Evolutionary conservation across 92 coral and sea anemone species (phyloP), one percentile per base, ranked within the genome.

Genomic region (Chrysogorgia sp.): DNA sequence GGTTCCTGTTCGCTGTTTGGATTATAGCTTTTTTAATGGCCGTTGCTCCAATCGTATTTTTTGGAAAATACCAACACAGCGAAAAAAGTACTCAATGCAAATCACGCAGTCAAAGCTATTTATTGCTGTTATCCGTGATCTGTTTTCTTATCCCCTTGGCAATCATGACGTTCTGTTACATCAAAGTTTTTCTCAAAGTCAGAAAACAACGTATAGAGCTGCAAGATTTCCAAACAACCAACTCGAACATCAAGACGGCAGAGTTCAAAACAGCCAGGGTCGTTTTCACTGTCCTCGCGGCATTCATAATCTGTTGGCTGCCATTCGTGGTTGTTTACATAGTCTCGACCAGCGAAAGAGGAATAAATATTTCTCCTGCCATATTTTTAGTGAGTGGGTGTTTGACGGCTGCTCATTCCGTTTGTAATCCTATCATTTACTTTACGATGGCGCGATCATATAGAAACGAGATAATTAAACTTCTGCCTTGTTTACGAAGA

Each of bases 141-240:
- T 89, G 98, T 59, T 94, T 94, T 66, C 75, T 68, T 40, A 55
- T 92, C 35, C 97, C 98, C 65, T 87, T 92, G 32, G 34, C 65
- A 75, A 83, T 67, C 10, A 94, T 94, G 98, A 53, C 90, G 24
- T 94, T 72, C 87, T 94, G 97, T 81, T 94, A 94, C 40, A 23
- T 89, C 40, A 88, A 89, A 10, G 89, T 94, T 37, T 91, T 89
- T 53, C 82, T 89, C 17, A 90, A 92, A 58, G 97, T 94, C 41
- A 25, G 62, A 29, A 75, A 13, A 13, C 49, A 37, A 50, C 55
- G 60, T 67, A 56, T 72, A 20, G 65, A 72, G 29, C 48, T 72
- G 30, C 64, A 72, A 53, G 19, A 49, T 7, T 72, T 64, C 65
- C 53, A 10, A 22, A 23, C 79, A 21, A 31, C 12, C n/a, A 53